A percentile compares a stretch with the other conserved stretches of the same genome.
Conservation (phyloP, 2,113 vertebrate species). For the Paedocypris sp. region DNA sequence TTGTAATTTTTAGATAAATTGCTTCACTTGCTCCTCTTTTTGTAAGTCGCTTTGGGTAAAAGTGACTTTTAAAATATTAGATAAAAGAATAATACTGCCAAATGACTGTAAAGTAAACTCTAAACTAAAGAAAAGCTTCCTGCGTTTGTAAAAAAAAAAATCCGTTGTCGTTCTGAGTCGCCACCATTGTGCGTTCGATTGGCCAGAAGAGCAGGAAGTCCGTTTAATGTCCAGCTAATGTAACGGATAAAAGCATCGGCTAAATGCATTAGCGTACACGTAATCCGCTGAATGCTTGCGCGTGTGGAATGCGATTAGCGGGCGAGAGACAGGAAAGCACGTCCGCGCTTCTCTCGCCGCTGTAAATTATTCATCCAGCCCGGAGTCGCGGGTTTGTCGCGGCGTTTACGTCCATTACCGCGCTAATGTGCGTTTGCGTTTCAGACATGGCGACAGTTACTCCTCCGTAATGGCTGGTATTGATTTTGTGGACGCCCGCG, state of each 20-base stretch:
- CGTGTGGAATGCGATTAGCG: conserved; percentile 3
- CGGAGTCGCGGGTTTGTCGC: conserved; percentile 33
- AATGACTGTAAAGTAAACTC: too few species aligned
- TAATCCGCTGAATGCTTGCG: conserved; percentile 1
- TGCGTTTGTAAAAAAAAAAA: too few species aligned
- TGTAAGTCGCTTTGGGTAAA: too few species aligned
- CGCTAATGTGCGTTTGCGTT: conserved; percentile 10
- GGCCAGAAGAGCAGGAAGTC: too few species aligned
- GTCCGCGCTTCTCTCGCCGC: neutral
- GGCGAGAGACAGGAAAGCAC: conserved; percentile 1
- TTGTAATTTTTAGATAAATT: too few species aligned
- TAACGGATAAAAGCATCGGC: neutral
- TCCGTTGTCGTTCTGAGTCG: too few species aligned
- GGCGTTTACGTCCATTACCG: conserved; percentile 1
- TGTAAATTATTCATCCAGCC: conserved; percentile 53
- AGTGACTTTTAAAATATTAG: too few species aligned
- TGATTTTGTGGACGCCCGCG: neutral
- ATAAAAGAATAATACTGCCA: too few species aligned
- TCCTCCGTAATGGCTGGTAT: conserved; percentile 11
- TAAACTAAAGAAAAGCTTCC: too few species aligned
- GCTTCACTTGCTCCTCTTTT: too few species aligned
- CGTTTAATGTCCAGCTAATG: neutral
- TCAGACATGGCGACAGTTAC: conserved; percentile 5
- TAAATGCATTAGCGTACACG: too few species aligned
- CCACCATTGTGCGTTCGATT: too few species aligned